phyloP scores from a whole-genome alignment of 2,113 vertebrate species.

The Rhinogobius similis region DNA sequence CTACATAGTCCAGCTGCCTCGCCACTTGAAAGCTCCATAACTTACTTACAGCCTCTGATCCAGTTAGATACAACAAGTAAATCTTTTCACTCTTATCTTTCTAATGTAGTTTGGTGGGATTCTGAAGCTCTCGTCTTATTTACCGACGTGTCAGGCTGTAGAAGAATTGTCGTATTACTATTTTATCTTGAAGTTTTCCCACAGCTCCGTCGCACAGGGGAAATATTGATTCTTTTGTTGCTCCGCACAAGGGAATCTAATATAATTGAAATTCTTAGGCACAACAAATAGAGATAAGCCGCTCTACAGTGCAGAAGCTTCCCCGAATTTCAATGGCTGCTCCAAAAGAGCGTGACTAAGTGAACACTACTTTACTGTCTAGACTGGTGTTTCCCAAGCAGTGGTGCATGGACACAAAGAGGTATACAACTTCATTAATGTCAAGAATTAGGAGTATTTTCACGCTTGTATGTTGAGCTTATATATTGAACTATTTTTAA shows the following conservation, averaged over 20 bases:
- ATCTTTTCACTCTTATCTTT: constrained; percentile 17
- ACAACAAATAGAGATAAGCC: neutral
- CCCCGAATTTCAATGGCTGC: neutral
- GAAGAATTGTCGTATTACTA: constrained; percentile 11
- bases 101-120: neutral
- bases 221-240: neutral
- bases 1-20: neutral
- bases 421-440: neutral
- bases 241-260: constrained; percentile 11
- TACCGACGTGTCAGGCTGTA: constrained; percentile 22
- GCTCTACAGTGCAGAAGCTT: neutral
- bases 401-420: neutral
- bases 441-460: neutral
- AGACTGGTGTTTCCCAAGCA: neutral
- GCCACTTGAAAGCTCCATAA: constrained; percentile 9
- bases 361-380: neutral
- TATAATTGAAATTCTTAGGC: constrained; percentile 11
- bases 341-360: neutral
- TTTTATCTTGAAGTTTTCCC: constrained; percentile 25
- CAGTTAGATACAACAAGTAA: constrained; percentile 2
- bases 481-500: no score
- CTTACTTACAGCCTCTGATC: constrained; percentile 23
- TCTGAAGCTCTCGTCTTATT: constrained; percentile 5
- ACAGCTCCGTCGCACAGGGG: constrained; percentile 10
- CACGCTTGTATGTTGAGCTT: no score